Conservation (phyloP, 2,888 invertebrate species). For the Microdon myrmicae region DNA sequence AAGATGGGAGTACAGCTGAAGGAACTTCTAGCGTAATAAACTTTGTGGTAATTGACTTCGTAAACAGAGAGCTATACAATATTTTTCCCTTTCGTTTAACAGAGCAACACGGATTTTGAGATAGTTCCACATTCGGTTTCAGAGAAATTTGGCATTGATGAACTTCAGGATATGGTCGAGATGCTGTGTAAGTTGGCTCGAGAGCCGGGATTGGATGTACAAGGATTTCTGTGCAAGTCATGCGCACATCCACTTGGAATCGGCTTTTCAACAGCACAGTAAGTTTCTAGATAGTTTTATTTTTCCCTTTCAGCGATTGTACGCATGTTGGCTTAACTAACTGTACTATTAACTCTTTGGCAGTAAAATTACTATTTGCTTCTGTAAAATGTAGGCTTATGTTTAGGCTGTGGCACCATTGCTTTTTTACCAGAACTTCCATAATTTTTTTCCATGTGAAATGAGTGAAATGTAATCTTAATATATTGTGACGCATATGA, state of each 20-base stretch:
- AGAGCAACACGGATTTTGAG: constrained; percentile 71
- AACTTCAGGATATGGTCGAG: constrained; percentile 72
- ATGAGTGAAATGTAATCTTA: no score
- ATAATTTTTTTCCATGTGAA: not conserved
- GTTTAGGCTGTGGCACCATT: not conserved
- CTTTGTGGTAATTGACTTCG: not conserved
- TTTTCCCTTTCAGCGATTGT: not conserved
- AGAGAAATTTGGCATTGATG: constrained; percentile 70
- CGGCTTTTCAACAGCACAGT: constrained; percentile 71
- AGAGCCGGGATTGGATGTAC: constrained; percentile 85
- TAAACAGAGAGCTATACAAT: not conserved
- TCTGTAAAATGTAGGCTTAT: no score
- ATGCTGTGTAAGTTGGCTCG: constrained; percentile 75
- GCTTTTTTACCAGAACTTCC: not conserved
- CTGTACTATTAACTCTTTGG: no score
- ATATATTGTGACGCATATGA: no score
- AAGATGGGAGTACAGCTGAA: constrained; percentile 21
- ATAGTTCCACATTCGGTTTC: constrained; percentile 69
- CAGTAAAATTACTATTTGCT: no score
- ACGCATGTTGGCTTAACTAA: no score
- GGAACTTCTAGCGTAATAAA: constrained; percentile 17
- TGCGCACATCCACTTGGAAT: constrained; percentile 72
- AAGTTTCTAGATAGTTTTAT: constrained; percentile 38
- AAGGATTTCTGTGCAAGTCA: constrained; percentile 84
- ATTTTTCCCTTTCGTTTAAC: not conserved